These are phyloP conservation scores for Nephrotoma flavescens DNA, from an alignment of 2,888 invertebrate species.

Conservation along the genomic window DNA sequence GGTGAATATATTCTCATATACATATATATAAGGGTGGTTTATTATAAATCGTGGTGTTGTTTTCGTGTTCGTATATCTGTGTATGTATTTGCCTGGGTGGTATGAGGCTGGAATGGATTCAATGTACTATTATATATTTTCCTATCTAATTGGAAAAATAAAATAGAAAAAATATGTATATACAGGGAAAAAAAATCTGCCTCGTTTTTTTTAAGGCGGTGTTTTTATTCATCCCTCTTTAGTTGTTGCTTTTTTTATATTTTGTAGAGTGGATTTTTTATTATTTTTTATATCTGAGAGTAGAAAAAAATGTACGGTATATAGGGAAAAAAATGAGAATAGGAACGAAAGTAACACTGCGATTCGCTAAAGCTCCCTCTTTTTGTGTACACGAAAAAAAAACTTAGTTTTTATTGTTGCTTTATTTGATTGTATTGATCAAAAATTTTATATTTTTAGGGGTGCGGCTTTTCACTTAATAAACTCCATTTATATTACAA, in stretches of 20 bases:
- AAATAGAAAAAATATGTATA: neutral
- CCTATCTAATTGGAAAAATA: conserved; percentile 2
- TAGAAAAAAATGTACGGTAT: neutral
- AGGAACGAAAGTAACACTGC: conserved; percentile 1
- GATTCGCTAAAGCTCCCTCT: neutral
- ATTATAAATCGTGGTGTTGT: neutral
- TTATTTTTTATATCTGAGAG: neutral
- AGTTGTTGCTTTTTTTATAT: neutral
- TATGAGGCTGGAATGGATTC: neutral
- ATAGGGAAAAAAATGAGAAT: neutral
- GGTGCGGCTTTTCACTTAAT: conserved; percentile 6
- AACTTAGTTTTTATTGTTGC: neutral
- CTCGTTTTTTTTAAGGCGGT: neutral
- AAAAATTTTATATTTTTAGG: neutral
- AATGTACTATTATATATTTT: conserved; percentile 2
- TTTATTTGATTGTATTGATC: neutral
- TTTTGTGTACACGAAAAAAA: neutral
- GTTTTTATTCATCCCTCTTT: neutral
- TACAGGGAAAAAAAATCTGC: neutral
- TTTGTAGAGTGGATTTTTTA: neutral
- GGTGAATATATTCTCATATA: neutral
- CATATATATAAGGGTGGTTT: neutral
- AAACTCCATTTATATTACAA: conserved; percentile 4
- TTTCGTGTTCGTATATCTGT: neutral
- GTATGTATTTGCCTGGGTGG: neutral